phyloP scores from a whole-genome alignment of 2,888 invertebrate species.

The Agrotis ipsilon region DNA sequence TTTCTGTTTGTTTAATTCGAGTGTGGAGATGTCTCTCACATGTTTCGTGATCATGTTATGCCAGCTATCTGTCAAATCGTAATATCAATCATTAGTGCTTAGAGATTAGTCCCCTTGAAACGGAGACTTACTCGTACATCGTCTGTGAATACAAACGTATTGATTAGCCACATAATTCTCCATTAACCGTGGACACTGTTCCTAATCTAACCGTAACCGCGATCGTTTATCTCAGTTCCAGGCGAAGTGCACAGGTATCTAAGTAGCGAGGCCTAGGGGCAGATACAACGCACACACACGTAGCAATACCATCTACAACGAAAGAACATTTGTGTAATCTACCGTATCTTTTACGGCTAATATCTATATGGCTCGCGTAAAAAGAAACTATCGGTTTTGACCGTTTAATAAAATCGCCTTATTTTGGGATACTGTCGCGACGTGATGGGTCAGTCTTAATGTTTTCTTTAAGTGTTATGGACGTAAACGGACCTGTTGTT shows the following conservation, averaged over 20 bases:
- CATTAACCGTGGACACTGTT: slow-evolving; percentile 35
- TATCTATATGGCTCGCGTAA: slow-evolving; percentile 16
- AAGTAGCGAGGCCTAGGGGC: slow-evolving; percentile 21
- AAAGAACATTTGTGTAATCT: slow-evolving; percentile 13
- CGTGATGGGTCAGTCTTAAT: slow-evolving; percentile 7
- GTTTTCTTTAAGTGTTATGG: background rate
- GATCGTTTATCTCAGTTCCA: slow-evolving; percentile 54
- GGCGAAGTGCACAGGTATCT: slow-evolving; percentile 42
- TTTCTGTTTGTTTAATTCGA: background rate
- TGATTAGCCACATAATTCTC: slow-evolving; percentile 32
- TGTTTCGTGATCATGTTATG: slow-evolving; percentile 4
- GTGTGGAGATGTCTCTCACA: background rate
- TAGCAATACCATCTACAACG: background rate
- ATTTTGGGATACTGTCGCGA: slow-evolving; percentile 17
- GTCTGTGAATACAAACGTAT: slow-evolving; percentile 21
- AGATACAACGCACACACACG: background rate
- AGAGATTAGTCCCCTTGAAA: background rate
- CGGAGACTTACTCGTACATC: slow-evolving; percentile 6
- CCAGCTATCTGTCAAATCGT: no score
- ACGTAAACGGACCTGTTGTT: background rate
- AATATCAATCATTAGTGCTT: no score
- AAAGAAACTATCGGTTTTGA: slow-evolving; percentile 22
- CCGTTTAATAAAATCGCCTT: slow-evolving; percentile 16
- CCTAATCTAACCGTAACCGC: slow-evolving; percentile 41
- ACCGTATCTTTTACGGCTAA: slow-evolving; percentile 20